Percentiles rank a stretch among this genome's conserved stretches.
phyloP scores from a whole-genome alignment of 2,888 invertebrate genomes.

The Drosophila cracens region DNA sequence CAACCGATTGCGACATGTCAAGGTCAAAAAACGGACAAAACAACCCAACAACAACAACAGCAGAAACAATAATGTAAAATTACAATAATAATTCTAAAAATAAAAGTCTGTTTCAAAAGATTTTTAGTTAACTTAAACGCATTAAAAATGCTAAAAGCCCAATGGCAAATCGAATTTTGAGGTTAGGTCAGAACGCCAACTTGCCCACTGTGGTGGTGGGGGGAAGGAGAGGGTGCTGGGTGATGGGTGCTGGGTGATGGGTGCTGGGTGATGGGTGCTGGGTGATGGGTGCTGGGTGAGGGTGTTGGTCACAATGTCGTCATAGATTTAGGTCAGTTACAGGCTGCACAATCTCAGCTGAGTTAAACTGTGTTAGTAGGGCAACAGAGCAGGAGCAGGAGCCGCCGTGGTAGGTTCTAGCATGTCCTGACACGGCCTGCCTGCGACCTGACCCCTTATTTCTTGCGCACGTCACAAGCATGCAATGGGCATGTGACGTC shows the following conservation, averaged over 20 bases:
- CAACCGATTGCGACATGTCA: slow-evolving; percentile 48
- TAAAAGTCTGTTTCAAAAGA: slow-evolving; percentile 2
- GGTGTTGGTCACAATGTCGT: slow-evolving; percentile 47
- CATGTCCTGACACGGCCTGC: slow-evolving; percentile 16
- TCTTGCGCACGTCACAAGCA: slow-evolving; percentile 63
- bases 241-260: rapidly evolving
- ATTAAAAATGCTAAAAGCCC: slow-evolving; percentile 21
- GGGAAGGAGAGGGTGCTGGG: too few species aligned
- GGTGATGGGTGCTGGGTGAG: not conserved
- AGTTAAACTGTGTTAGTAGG: slow-evolving; percentile 73
- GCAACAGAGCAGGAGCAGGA: slow-evolving; percentile 30
- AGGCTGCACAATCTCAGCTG: slow-evolving; percentile 49
- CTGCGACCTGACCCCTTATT: slow-evolving; percentile 44
- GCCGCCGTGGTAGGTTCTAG: not conserved
- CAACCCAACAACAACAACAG: slow-evolving; percentile 1
- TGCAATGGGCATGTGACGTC: slow-evolving; percentile 65
- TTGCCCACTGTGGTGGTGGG: not conserved
- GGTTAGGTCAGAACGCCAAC: slow-evolving; percentile 2
- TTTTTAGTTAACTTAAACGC: slow-evolving; percentile 41
- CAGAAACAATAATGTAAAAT: not conserved
- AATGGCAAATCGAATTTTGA: slow-evolving; percentile 32
- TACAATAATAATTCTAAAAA: slow-evolving; percentile 11
- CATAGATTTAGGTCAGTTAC: slow-evolving; percentile 67
- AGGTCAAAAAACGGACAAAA: slow-evolving; percentile 36
- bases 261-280: not conserved